A percentile compares a stretch with the other conserved stretches of the same genome.
Conservation (phyloP, 2,113 vertebrate species). For the Hippocampus zosterae region DNA sequence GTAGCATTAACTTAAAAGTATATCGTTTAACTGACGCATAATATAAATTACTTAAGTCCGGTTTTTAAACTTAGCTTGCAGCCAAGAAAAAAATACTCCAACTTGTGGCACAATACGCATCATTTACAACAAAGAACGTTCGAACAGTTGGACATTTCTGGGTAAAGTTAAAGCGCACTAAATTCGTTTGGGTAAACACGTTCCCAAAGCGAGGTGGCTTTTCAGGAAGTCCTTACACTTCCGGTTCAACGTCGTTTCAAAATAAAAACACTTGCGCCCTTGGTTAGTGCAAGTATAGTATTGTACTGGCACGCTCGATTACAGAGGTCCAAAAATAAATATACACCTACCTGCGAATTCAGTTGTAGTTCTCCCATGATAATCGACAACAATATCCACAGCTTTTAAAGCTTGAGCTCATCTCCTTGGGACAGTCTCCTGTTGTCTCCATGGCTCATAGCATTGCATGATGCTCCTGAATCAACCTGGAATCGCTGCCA, state of each 20-base stretch:
- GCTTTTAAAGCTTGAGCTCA: too few relatives aligned
- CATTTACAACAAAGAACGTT: neutral
- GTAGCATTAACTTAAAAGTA: neutral
- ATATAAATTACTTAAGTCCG: neutral
- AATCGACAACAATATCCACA: too few relatives aligned
- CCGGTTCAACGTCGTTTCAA: slow-evolving; percentile 42
- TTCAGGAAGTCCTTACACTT: neutral
- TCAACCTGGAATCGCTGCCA: too few relatives aligned
- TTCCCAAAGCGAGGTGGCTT: accelerated
- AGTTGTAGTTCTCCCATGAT: too few relatives aligned
- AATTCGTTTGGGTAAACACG: slow-evolving; percentile 16
- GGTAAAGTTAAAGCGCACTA: neutral
- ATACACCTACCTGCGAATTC: too few relatives aligned
- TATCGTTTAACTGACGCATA: neutral
- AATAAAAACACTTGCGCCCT: slow-evolving; percentile 25
- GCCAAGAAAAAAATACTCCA: neutral
- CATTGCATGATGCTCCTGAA: too few relatives aligned
- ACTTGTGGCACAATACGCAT: neutral
- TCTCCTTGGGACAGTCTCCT: too few relatives aligned
- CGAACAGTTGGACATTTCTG: neutral
- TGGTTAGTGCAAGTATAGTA: too few relatives aligned
- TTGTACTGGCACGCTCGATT: too few relatives aligned
- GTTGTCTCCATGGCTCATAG: too few relatives aligned
- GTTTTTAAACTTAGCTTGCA: slow-evolving; percentile 5
- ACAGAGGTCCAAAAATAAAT: too few relatives aligned